Conservation (phyloP, 2,888 invertebrate species). For the Galeopsomyia nigrocyanea region DNA sequence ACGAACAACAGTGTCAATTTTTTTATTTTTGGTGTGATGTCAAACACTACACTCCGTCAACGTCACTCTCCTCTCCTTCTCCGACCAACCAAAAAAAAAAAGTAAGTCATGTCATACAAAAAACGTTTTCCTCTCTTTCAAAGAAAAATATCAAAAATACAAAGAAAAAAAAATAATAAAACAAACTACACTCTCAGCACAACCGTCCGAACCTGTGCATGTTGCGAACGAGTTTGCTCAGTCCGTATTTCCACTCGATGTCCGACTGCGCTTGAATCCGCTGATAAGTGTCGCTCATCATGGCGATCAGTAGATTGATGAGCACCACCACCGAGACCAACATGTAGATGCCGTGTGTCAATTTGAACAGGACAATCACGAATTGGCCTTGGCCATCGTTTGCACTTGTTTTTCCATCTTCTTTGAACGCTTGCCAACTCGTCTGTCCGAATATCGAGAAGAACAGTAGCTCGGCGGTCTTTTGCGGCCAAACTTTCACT, state of each 20-base stretch:
- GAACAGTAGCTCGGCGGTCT: conserved; percentile 97
- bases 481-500: conserved; percentile 92
- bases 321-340: conserved; percentile 98
- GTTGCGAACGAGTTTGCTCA: conserved; percentile 97
- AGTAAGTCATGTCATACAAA: no score
- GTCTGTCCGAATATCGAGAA: conserved; percentile 98
- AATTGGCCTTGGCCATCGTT: no score
- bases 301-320: conserved; percentile 99
- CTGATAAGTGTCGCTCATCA: conserved; percentile 99
- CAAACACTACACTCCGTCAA: no score
- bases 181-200: neutral
- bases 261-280: conserved; percentile 99
- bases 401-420: no score
- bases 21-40: no score
- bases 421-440: conserved; percentile 69
- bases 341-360: conserved; percentile 95
- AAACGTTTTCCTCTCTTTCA: no score
- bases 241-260: conserved; percentile 99
- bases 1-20: no score
- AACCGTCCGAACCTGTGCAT: conserved; percentile 79
- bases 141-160: no score
- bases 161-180: no score
- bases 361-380: conserved; percentile 83
- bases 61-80: no score
- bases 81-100: no score